A percentile compares a stretch with the other conserved stretches of the same genome.
phyloP scores from a whole-genome alignment of 2,113 vertebrate genomes.

The Bucco capensis region DNA sequence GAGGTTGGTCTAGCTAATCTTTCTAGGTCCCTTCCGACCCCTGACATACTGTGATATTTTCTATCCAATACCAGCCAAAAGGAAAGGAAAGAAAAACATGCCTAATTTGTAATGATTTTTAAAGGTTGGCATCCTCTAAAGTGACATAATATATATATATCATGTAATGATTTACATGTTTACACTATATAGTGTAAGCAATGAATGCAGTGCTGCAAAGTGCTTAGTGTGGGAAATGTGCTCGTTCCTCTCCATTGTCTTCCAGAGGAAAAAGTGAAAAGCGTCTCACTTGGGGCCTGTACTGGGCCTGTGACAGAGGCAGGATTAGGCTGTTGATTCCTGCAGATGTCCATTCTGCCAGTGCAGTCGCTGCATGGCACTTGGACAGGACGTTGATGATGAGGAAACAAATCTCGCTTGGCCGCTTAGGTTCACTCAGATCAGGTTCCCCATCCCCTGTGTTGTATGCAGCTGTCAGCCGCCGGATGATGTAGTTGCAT shows the following conservation, averaged over 20 bases:
- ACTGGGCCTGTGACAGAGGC: background rate
- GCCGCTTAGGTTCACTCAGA: background rate
- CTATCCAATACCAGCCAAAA: background rate
- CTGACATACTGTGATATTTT: too few relatives aligned
- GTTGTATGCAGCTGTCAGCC: background rate
- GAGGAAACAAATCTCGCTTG: background rate
- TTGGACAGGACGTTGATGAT: background rate
- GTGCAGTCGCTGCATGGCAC: background rate
- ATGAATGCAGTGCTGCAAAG: background rate
- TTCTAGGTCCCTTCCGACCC: too few relatives aligned
- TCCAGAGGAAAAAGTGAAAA: background rate
- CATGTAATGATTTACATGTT: background rate
- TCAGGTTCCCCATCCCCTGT: background rate
- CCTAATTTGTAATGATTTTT: rapidly evolving
- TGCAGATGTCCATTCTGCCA: background rate
- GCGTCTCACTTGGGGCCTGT: background rate
- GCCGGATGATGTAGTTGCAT: rapidly evolving
- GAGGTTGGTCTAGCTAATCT: too few relatives aligned
- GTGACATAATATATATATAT: background rate
- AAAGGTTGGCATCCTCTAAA: background rate
- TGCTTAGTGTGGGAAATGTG: background rate
- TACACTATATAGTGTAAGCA: background rate
- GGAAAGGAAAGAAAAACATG: background rate
- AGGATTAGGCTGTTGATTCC: background rate
- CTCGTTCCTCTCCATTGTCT: background rate